Percentiles rank a stretch among this genome's conserved stretches.
phyloP scores from a whole-genome alignment of 1,140 invertebrate species.

The Leptopilina boulardi region DNA sequence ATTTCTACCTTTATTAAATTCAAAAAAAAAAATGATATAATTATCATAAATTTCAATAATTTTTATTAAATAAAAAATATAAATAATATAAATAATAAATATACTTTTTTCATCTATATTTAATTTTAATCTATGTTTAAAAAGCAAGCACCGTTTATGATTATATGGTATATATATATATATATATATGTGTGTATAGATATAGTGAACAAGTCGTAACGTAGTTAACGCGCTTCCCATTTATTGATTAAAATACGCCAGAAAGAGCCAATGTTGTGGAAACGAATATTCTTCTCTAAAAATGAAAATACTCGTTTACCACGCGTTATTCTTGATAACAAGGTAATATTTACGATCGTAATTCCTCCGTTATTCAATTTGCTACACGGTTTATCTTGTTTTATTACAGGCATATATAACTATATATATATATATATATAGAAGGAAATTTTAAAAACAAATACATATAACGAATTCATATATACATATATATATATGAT shows the following conservation, averaged over 20 bases:
- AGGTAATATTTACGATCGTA: slow-evolving; percentile 24
- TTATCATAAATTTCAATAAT: too few relatives aligned
- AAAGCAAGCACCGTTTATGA: too few relatives aligned
- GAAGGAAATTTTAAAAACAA: neutral
- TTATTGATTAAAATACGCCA: slow-evolving; percentile 69
- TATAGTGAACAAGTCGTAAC: slow-evolving; percentile 55
- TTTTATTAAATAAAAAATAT: too few relatives aligned
- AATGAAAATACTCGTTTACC: neutral
- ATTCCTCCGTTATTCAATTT: slow-evolving; percentile 22
- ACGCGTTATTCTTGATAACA: slow-evolving; percentile 13
- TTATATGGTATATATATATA: too few relatives aligned
- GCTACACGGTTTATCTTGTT: neutral
- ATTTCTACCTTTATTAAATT: too few relatives aligned
- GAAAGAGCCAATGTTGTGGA: slow-evolving; percentile 51
- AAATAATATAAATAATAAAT: too few relatives aligned
- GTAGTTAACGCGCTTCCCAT: slow-evolving; percentile 65
- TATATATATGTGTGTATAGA: too few relatives aligned
- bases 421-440: too few relatives aligned
- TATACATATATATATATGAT: neutral
- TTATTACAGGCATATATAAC: slow-evolving; percentile 8
- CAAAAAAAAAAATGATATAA: too few relatives aligned
- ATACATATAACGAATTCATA: neutral
- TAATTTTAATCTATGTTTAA: too few relatives aligned
- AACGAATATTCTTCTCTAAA: slow-evolving; percentile 36
- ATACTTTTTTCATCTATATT: too few relatives aligned